These are phyloP conservation scores for Rynchops niger DNA, from an alignment of 2,113 vertebrate genomes.

Conservation along the genomic window DNA sequence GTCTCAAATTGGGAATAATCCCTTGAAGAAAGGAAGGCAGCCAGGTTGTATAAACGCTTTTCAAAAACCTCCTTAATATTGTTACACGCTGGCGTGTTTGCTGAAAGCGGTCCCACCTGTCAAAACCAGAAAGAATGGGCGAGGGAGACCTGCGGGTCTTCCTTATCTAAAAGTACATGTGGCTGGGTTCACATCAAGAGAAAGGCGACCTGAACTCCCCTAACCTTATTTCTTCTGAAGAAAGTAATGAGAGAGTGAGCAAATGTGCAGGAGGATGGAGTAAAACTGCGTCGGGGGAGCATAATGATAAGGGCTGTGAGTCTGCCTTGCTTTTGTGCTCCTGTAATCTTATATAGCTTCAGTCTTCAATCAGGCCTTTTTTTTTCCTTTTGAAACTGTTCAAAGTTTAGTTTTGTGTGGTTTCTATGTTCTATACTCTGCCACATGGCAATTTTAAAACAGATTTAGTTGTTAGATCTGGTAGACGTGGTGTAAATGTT, in stretches of 20 bases:
- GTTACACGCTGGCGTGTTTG: accelerated
- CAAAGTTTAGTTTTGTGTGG: neutral
- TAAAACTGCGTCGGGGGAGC: accelerated
- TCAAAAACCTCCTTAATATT: neutral
- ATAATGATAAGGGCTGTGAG: neutral
- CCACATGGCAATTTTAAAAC: constrained; percentile 14
- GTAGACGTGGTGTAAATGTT: constrained; percentile 46
- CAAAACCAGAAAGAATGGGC: neutral
- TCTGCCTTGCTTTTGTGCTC: neutral
- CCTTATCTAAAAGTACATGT: neutral
- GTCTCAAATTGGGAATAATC: neutral
- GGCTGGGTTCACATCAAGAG: neutral
- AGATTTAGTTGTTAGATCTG: constrained; percentile 27
- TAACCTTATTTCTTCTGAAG: neutral
- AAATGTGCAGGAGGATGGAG: neutral
- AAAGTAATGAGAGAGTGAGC: neutral
- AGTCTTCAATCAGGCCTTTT: neutral
- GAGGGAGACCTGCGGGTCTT: neutral
- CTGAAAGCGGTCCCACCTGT: neutral
- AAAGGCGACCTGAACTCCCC: neutral
- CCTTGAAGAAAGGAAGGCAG: neutral
- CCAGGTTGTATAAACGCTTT: neutral
- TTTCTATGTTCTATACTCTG: neutral
- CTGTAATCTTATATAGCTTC: neutral
- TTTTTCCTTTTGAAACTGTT: neutral